Conservation (phyloP, 1,140 invertebrate genomes). For the Aphelenchoides fujianensis region DNA sequence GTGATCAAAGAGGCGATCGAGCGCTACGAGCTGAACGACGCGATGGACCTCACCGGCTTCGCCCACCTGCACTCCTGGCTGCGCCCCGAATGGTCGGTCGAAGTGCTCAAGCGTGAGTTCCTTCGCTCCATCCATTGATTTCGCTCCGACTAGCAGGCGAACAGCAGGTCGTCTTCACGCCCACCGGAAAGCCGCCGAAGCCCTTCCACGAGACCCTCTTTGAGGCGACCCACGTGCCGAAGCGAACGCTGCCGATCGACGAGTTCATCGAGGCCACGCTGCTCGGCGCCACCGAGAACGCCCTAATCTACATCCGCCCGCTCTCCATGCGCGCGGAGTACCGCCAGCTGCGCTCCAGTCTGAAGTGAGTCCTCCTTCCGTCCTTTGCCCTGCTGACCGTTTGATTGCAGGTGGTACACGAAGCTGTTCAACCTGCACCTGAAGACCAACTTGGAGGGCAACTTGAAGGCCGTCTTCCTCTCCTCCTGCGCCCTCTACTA, state of each 20-base stretch:
- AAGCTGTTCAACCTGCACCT: background rate
- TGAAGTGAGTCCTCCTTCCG: background rate
- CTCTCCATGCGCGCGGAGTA: no score
- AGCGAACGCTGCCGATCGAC: no score
- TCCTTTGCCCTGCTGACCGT: background rate
- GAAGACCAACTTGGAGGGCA: background rate
- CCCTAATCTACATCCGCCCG: no score
- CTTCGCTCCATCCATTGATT: background rate
- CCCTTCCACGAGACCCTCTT: background rate
- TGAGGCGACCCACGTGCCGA: background rate
- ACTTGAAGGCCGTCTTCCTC: background rate
- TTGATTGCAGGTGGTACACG: background rate
- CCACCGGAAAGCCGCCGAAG: background rate
- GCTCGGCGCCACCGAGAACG: no score
- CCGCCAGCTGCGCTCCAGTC: no score
- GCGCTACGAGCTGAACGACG: conserved; percentile 7
- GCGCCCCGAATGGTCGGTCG: background rate
- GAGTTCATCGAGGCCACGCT: no score
- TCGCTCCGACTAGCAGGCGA: background rate
- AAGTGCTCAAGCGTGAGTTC: background rate
- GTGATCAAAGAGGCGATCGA: conserved; percentile 18
- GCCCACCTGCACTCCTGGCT: background rate
- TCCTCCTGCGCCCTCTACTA: background rate
- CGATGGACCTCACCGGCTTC: background rate
- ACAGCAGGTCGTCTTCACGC: background rate